Conservation (phyloP, 37 sponge, comb jelly and placozoan species). For the Hormiphora californensis region DNA sequence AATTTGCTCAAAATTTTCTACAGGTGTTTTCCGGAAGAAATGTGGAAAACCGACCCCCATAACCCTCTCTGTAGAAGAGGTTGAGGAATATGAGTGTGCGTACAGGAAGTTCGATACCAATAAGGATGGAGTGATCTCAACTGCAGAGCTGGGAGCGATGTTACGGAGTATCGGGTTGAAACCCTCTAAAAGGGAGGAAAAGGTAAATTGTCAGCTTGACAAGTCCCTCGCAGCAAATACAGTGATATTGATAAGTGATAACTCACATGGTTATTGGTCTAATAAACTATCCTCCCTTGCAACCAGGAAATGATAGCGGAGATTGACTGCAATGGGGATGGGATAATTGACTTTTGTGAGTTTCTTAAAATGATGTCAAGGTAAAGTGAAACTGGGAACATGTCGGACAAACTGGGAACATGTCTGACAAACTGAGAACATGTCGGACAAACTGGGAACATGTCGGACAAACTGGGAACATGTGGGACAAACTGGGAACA, state of each 20-base stretch:
- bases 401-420: no score
- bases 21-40: background rate
- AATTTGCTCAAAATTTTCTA: background rate
- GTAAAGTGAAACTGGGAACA: no score
- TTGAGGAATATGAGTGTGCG: slow-evolving; percentile 21
- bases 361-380: slow-evolving; percentile 6
- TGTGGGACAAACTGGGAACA: no score
- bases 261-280: no score
- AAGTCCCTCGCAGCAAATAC: no score
- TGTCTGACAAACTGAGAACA: no score
- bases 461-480: no score
- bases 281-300: no score
- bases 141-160: slow-evolving; percentile 3
- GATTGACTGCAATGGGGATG: background rate
- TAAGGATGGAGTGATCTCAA: background rate
- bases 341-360: slow-evolving; percentile 1
- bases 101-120: background rate
- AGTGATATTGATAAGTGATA: no score
- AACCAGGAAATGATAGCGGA: slow-evolving; percentile 10
- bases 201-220: no score
- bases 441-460: no score
- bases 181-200: background rate
- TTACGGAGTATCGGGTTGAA: background rate
- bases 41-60: background rate
- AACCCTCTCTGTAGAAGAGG: slow-evolving; percentile 2